Conservation (phyloP, 2,888 invertebrate genomes). For the Cataglyphis cursor region DNA sequence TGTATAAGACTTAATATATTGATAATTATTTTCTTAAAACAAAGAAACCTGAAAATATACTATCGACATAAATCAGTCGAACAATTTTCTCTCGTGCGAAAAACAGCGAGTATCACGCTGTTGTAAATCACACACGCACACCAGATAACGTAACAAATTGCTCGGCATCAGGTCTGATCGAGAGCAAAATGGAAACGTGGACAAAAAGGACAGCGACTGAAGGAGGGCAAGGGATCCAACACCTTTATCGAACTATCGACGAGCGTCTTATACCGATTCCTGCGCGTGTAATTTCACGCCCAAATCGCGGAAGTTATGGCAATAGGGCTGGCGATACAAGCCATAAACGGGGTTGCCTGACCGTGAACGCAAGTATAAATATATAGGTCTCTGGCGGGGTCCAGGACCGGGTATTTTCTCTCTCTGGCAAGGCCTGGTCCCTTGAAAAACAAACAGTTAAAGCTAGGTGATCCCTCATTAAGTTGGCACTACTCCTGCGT, state of each 20-base stretch:
- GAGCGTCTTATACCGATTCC: constrained; percentile 62
- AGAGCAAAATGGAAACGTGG: constrained; percentile 43
- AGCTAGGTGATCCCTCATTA: constrained; percentile 83
- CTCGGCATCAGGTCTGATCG: constrained; percentile 34
- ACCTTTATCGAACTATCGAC: constrained; percentile 67
- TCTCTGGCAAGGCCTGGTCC: constrained; percentile 62
- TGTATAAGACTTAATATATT: neutral
- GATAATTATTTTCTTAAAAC: neutral
- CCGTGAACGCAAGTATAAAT: constrained; percentile 54
- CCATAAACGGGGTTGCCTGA: constrained; percentile 70
- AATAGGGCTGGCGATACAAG: constrained; percentile 72
- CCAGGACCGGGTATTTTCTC: constrained; percentile 69
- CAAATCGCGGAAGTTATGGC: constrained; percentile 78
- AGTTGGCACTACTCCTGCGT: constrained; percentile 80
- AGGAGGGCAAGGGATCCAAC: constrained; percentile 56
- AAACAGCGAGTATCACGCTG: constrained; percentile 32
- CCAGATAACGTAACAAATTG: constrained; percentile 54
- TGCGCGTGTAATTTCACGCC: constrained; percentile 79
- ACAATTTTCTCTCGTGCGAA: constrained; percentile 23
- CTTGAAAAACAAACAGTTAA: constrained; percentile 79
- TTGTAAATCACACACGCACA: constrained; percentile 50
- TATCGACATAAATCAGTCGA: constrained; percentile 24
- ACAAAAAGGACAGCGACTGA: constrained; percentile 29
- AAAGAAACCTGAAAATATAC: neutral
- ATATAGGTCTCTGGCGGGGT: constrained; percentile 36